Base-by-base conservation (phyloP, 2,113 vertebrate genomes). In the Danionella cerebrum region DNA sequence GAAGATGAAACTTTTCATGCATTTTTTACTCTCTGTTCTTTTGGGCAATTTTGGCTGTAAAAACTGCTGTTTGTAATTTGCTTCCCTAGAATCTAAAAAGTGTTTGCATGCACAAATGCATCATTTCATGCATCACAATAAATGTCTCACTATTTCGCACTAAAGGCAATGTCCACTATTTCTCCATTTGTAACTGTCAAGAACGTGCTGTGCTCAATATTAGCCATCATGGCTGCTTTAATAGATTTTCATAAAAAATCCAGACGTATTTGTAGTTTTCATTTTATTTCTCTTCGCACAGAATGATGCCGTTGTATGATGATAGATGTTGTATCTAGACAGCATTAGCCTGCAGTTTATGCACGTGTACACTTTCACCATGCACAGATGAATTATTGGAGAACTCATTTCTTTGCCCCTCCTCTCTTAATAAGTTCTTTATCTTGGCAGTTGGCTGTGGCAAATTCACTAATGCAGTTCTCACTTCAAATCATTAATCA, bases 401-500 rank as follows among this genome's bases (percentile, higher is more conserved):
- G 52, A 36, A 57, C 62, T 51, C 9, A 4, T 53, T 62, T 25
- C 38, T 45, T 38, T 33, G 25, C 41, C 42, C 47, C 53, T 36
- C 18, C 12, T 66, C 10, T 35, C 27, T 44, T 66, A 45, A 27
- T 41, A 48, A 66, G 63, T 59, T 42, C 45, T 59, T 72, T 66
- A 72, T 13, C 45, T 66, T 39, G 63, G 54, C 45, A 59, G 24
- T 66, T 71, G 53, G 53, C 36, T 71, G 53, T 52, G 10, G 62
- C 25, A 65, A 66, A 64, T 64, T 70, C 31, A 55, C 69, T 55
- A 70, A 70, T 12, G n/a, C 25, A 25, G 45, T 44, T 18, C 53
- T 16, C 33, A 73, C 62, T 69, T 57, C 29, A n/a, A 55, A 63
- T 38, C 22, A 69, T 74, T 71, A 65, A 75, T 67, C 72, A 70